Evolutionary conservation across 2,113 vertebrate species (phyloP), one percentile per base, ranked within the genome.

Genomic region (Cinclus mexicanus): DNA sequence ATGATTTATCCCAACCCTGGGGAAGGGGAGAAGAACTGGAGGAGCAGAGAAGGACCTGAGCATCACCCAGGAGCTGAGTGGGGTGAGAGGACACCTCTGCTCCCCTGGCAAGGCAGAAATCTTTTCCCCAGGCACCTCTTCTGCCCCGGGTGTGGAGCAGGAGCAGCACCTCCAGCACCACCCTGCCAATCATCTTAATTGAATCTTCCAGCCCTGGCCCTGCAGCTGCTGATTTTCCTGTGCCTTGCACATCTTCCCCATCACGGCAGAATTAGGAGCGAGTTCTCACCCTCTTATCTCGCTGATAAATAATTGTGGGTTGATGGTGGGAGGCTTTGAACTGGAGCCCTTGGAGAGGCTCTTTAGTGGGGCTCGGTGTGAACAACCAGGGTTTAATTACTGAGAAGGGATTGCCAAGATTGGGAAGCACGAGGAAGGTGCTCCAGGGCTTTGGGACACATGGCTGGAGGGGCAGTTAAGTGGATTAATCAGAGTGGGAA

Each of bases 141-240:
- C 20, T 63, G 42, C 37, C 29, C 3, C 25, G 22, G 41, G 6
- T 19, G 77, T 42, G 50, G 57, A 55, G 39, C 60, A 16, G 6
- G 25, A 42, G 82, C 91, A 93, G 82, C 41, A 53, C 71, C 85
- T 83, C 41, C 35, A 42, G 78, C 65, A 84, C 56, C 44, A 16
- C 64, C 35, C 29, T 95, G 84, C 95, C 96, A 90, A 74, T 95
- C 97, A 91, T 72, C 92, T 75, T 72, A 83, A 96, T 92, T 87
- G 91, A 96, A 92, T 91, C 93, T 87, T 20, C 61, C 55, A 82
- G 81, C 92, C 26, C 8, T 71, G 85, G 80, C 90, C 77, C 82
- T 79, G 65, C 69, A 85, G 93, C 92, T 61, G 81, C 87, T 47
- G 59, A 55, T 86, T 93, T 65, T 12, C 74, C 46, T 6, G 11